Evolutionary conservation across 92 coral and sea anemone genomes (phyloP), one percentile per base, ranked within the genome.

Genomic region (Porites evermanni): DNA sequence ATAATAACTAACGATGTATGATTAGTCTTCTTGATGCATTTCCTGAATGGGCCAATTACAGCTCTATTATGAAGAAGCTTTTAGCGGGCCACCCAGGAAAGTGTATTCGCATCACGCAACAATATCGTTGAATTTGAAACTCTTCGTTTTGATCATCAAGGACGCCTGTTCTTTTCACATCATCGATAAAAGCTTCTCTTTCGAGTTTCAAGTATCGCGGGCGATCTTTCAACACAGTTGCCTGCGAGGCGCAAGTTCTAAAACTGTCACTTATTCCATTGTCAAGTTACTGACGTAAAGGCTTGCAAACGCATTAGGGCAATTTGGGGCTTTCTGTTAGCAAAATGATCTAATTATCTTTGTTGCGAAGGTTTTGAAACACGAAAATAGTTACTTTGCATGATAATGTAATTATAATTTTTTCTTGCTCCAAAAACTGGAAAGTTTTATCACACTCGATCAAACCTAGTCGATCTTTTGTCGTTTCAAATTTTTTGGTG

Each of bases 41-140:
- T 83, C 87, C 87, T 83, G 87, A 83, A 83, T 72, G 73, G 24
- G 60, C 80, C 87, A 83, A 83, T 83, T 83, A 83, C 80, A 64
- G 79, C 73, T 23, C 80, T 72, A 83, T 83, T 83, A 83, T 74
- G 23, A 73, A 64, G 60, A 53, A 20, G 87, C 87, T 83, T 74
- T 83, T 73, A 74, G 73, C 26, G 73, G n/a, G 19, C 80, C 80
- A 72, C 79, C 87, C 63, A 21, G 74, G 3, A 18, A 51, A 23
- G 69, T 70, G 58, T n/a, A 64, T 4, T 38, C 47, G 47, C 74
- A 83, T 83, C 87, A 83, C 87, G 87, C 87, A 73, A 83, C 66
- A 38, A 18, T 51, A 72, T 71, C 59, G 47, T 12, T 24, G 54
- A 50, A 7, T 12, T 61, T 47, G 2, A 52, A 52, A 61, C 26